These are phyloP conservation scores for Lordiphosa mommai DNA, from an alignment of 1,140 invertebrate genomes.

Conservation along the genomic window DNA sequence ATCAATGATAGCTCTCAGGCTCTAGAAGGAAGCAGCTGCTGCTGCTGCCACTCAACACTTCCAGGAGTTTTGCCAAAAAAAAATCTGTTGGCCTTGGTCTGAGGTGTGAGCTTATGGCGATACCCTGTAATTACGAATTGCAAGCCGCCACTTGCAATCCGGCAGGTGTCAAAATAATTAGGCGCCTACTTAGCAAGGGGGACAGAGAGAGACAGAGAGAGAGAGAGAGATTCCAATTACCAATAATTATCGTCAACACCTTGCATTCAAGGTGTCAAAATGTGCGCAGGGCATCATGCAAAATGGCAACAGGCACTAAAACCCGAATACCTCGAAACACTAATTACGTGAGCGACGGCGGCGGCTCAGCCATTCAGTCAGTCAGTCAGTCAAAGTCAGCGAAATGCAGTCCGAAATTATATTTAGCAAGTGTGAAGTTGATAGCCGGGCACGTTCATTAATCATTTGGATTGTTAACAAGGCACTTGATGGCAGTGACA, in stretches of 20 bases:
- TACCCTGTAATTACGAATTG: constrained; percentile 73
- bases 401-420: constrained; percentile 66
- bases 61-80: constrained; percentile 13
- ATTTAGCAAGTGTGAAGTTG: constrained; percentile 72
- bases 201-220: not conserved
- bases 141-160: constrained; percentile 25
- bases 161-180: constrained; percentile 77
- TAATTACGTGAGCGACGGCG: constrained; percentile 48
- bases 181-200: constrained; percentile 56
- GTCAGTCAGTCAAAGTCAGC: constrained; percentile 52
- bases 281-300: constrained; percentile 69
- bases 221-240: constrained; percentile 57
- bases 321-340: constrained; percentile 31
- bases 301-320: constrained; percentile 65
- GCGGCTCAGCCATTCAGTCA: constrained; percentile 37
- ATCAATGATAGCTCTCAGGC: constrained; percentile 15
- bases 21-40: constrained; percentile 19
- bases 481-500: constrained; percentile 63
- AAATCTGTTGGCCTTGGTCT: constrained; percentile 60
- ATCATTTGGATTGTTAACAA: constrained; percentile 69
- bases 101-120: constrained; percentile 45
- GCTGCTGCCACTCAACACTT: constrained; percentile 38
- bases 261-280: constrained; percentile 69
- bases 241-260: constrained; percentile 75
- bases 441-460: constrained; percentile 63